Base-by-base conservation (phyloP, 2,113 vertebrate genomes). In the Narcine bancroftii region DNA sequence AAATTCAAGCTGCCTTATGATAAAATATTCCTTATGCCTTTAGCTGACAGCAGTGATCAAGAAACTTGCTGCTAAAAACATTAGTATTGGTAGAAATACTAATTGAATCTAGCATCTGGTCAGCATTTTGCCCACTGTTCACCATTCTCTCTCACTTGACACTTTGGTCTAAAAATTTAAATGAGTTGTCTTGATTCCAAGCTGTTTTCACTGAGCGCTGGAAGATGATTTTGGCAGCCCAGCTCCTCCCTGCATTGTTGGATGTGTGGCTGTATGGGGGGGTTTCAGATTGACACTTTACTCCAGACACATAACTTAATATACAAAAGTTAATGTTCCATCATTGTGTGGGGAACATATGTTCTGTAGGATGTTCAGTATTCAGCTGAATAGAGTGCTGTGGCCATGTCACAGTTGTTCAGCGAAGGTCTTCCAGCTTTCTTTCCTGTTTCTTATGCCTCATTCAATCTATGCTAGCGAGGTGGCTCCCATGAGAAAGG, bases 391-490 rank as follows among this genome's bases (percentile, higher is more conserved):
- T 94, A 93, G 92, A 94, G 93, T 85, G 93, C 92, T 93, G 95
- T 93, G 92, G 42, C 94, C 94, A 79, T 94, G 95, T 95, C 96
- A 96, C 94, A 93, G 93, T 94, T 94, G 93, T 94, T 96, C 95
- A 95, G 94, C 93, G 92, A 9, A 93, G 93, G 93, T 94, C 95
- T 95, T 94, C 93, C 95, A 93, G 92, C 92, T 95, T 94, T 95
- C 94, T 93, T 97, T 95, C 94, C 95, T 96, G 93, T 96, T 97
- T 96, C 95, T 91, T 95, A 94, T 94, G 96, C 96, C 93, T 93
- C 95, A 95, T 96, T 96, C 97, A 97, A 97, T 97, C 97, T 96
- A 96, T 96, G 95, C 95, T 96, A 96, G 95, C 96, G 95, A 96
- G 96, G 96, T 94, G 94, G 95, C 93, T 96, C 98, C 97, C 98